Evolutionary conservation across 2,888 invertebrate genomes (phyloP).

Genomic region (Synanthedon andrenaeformis): DNA sequence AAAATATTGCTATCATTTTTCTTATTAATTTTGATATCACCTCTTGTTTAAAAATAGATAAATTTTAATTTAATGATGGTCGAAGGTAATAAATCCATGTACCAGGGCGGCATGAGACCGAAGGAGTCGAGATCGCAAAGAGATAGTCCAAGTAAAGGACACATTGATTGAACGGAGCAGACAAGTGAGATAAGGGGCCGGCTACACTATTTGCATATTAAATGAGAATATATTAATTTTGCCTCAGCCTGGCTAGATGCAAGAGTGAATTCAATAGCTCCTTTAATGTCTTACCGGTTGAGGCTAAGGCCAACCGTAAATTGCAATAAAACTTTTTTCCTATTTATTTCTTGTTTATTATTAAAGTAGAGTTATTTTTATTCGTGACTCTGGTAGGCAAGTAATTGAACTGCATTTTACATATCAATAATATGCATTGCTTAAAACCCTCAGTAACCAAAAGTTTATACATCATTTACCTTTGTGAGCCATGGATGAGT

Average conservation of each 20-base stretch:
- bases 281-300: neutral
- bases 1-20: too few species aligned
- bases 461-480: too few species aligned
- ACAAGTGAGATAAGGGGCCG: slow-evolving; percentile 51
- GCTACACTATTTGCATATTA: slow-evolving; percentile 62
- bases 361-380: neutral
- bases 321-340: slow-evolving; percentile 1
- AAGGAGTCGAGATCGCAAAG: slow-evolving; percentile 40
- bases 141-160: slow-evolving; percentile 59
- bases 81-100: slow-evolving; percentile 43
- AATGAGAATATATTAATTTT: slow-evolving; percentile 65
- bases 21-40: too few species aligned
- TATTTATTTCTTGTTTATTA: neutral
- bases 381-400: neutral
- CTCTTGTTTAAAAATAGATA: slow-evolving; percentile 22
- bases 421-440: too few species aligned
- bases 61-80: slow-evolving; percentile 45
- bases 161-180: slow-evolving; percentile 65
- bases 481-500: too few species aligned
- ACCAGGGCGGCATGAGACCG: slow-evolving; percentile 45
- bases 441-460: too few species aligned
- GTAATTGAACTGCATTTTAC: too few species aligned
- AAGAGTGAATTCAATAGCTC: neutral
- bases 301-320: slow-evolving; percentile 1
- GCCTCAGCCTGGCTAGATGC: slow-evolving; percentile 22